phyloP scores from a whole-genome alignment of 2,797 vertebrate species.

The Threskiornis aethiopicus region DNA sequence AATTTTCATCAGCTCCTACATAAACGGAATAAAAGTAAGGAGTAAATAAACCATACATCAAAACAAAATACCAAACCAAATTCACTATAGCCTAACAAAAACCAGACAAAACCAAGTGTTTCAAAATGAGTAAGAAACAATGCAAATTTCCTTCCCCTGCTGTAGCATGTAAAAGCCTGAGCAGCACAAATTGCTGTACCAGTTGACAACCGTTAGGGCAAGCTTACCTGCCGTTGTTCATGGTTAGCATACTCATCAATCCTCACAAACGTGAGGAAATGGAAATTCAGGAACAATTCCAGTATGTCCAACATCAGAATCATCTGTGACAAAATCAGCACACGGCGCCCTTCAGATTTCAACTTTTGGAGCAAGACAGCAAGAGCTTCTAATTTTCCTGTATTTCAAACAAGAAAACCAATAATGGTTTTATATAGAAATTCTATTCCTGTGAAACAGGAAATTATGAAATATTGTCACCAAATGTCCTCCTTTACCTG shows the following conservation, averaged over 20 bases:
- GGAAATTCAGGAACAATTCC: constrained; percentile 90
- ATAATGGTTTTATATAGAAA: not conserved
- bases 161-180: not conserved
- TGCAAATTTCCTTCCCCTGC: not conserved
- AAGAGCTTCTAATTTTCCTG: constrained; percentile 95
- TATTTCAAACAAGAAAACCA: not conserved
- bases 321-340: constrained; percentile 94
- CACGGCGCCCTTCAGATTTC: constrained; percentile 89
- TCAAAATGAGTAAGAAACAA: not conserved
- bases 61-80: not conserved
- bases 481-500: constrained; percentile 76
- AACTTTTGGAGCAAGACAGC: constrained; percentile 92
- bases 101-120: not conserved
- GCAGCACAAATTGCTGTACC: not conserved
- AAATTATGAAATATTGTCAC: not conserved
- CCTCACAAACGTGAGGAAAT: constrained; percentile 88
- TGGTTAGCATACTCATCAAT: constrained; percentile 90
- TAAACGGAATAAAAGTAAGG: not conserved
- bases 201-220: not conserved
- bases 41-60: not conserved
- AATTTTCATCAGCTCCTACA: constrained; percentile 87
- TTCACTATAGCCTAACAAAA: not conserved
- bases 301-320: constrained; percentile 91
- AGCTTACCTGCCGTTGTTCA: constrained; percentile 88
- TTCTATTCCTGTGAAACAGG: not conserved